These are phyloP conservation scores for Anabacerthia variegaticeps DNA, from an alignment of 2,797 vertebrate species.

Conservation along the genomic window DNA sequence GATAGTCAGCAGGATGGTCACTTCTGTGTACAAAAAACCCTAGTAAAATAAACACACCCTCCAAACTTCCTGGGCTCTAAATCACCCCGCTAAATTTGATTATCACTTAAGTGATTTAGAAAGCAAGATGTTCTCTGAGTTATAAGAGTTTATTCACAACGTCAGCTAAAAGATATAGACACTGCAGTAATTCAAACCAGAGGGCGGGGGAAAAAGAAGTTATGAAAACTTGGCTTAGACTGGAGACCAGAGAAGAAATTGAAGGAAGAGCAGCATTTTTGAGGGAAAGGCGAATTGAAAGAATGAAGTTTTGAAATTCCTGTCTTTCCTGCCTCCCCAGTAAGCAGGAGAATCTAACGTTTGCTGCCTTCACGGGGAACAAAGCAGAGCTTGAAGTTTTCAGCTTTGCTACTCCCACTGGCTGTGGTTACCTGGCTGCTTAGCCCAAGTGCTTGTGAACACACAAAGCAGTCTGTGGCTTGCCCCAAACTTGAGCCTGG, in stretches of 20 bases:
- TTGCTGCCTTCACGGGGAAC: neutral
- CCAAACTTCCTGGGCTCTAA: constrained; percentile 40
- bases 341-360: neutral
- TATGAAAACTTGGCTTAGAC: constrained; percentile 61
- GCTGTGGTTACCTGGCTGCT: neutral
- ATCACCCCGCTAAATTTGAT: constrained; percentile 28
- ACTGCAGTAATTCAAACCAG: constrained; percentile 66
- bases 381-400: constrained; percentile 31
- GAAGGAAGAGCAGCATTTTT: constrained; percentile 70
- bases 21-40: neutral
- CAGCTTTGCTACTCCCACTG: neutral
- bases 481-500: neutral
- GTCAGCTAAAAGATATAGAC: constrained; percentile 62
- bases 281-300: constrained; percentile 59
- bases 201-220: constrained; percentile 5
- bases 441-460: neutral
- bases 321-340: constrained; percentile 53
- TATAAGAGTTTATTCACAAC: constrained; percentile 21
- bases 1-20: neutral
- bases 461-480: neutral
- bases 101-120: constrained; percentile 40
- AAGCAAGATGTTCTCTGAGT: constrained; percentile 16
- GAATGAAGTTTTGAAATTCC: constrained; percentile 71
- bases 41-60: constrained; percentile 23
- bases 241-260: constrained; percentile 50